Evolutionary conservation across 2,888 invertebrate genomes (phyloP), one percentile per base, ranked within the genome.

Genomic region (Epirrhoe tristata): DNA sequence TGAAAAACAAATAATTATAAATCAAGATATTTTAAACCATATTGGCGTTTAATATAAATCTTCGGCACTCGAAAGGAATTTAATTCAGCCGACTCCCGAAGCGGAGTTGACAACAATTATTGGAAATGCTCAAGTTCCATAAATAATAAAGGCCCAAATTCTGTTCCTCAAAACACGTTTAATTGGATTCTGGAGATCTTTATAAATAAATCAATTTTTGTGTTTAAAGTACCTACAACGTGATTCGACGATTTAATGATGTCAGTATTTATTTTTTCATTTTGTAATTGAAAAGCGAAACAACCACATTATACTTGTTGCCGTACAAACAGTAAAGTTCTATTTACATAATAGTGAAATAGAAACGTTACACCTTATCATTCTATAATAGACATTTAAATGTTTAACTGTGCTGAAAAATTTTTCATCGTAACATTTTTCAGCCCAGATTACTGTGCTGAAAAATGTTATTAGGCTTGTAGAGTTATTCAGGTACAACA

Each of bases 91-190:
- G 66, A 77, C 72, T 72, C 63, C 72, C 71, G 46, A 12, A 60
- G 60, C 66, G 69, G 72, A 78, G 74, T 78, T 78, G 79, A 82
- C 81, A 80, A 80, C 77, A 81, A 81, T 81, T 78, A 82, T 82
- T 77, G 74, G 74, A 77, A 82, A 79, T 73, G 68, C 75, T 78
- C 70, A 74, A 76, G 72, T 72, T 77, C 77, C 74, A 77, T 81
- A 77, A 78, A 82, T 81, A 81, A 80, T 77, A 78, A 78, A 77
- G 73, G 69, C 72, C 73, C 56, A 54, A 71, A 70, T 71, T 68
- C 60, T 67, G 58, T 63, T 66, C 67, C 58, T 63, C 67, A 69
- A 70, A 70, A 72, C 60, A 53, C 16, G 62, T 70, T 77, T 80
- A 81, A 84, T 84, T 82, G 79, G 74, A 82, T 81, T 82, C 77